Percentiles rank a stretch among this genome's conserved stretches.
Evolutionary conservation across 2,113 vertebrate species (phyloP).

Genomic region (Cynopterus brachyotis): DNA sequence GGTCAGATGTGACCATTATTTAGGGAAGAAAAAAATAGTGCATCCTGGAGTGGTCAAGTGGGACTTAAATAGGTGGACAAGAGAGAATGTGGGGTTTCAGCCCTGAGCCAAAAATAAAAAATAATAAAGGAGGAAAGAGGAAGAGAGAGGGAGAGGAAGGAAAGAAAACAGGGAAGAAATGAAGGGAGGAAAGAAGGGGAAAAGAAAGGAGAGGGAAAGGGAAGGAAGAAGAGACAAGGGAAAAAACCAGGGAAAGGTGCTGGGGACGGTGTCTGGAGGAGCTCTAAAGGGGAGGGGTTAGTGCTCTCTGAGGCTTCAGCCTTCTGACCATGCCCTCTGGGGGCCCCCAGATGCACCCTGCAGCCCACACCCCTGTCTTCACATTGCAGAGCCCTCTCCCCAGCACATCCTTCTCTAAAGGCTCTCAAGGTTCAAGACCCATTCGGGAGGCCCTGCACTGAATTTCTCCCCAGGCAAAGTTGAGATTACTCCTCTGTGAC

Average conservation of each 20-base stretch:
- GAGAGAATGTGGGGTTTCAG: not conserved
- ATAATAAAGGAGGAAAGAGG: not conserved
- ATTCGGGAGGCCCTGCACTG: not conserved
- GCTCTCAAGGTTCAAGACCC: not conserved
- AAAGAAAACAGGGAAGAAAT: accelerated
- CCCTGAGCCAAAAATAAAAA: not conserved
- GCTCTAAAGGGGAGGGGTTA: not conserved
- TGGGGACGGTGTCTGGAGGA: not conserved
- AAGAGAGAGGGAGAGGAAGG: too few species aligned
- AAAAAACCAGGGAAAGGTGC: not conserved
- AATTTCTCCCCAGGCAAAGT: not conserved
- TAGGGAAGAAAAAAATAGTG: not conserved
- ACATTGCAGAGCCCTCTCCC: not conserved
- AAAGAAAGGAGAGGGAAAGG: not conserved
- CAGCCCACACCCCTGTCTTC: not conserved
- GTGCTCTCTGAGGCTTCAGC: not conserved
- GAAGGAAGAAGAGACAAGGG: not conserved
- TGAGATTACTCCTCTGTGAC: not conserved
- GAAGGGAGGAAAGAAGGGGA: too few species aligned
- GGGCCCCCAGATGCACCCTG: not conserved
- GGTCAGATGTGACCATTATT: not conserved
- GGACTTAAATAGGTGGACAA: not conserved
- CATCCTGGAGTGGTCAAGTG: not conserved
- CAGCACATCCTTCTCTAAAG: not conserved
- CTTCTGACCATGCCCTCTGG: not conserved